Evolutionary conservation across 2,888 invertebrate genomes (phyloP).

Genomic region (Pachycephus smyrnensis): DNA sequence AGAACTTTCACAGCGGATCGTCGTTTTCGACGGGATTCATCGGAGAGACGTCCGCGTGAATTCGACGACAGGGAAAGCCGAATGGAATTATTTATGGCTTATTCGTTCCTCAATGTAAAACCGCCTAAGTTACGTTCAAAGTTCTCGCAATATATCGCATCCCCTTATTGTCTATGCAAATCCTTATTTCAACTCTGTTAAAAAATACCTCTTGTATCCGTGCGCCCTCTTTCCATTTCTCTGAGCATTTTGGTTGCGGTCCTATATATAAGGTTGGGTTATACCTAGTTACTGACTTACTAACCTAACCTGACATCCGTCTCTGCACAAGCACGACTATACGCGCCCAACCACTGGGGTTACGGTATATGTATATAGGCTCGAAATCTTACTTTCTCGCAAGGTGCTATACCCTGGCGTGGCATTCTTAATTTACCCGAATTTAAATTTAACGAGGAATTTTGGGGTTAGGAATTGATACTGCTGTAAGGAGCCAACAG

Average conservation of each 20-base stretch:
- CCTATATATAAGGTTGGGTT: background rate
- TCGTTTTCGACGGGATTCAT: background rate
- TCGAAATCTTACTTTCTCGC: constrained; percentile 32
- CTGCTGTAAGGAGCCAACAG: constrained; percentile 11
- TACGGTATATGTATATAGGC: background rate
- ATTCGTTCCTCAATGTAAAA: constrained; percentile 42
- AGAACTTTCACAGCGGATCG: background rate
- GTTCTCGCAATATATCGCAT: constrained; percentile 53
- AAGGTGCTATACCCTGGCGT: background rate
- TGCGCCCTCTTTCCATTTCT: constrained; percentile 6
- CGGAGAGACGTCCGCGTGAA: background rate
- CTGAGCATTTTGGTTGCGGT: background rate
- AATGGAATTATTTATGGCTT: constrained; percentile 56
- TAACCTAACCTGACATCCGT: background rate
- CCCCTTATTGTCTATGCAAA: constrained; percentile 58
- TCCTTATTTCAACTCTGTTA: constrained; percentile 55
- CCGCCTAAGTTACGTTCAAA: constrained; percentile 45
- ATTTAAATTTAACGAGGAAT: constrained; percentile 54
- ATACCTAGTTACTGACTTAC: background rate
- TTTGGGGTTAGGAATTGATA: constrained; percentile 5
- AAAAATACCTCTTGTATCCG: constrained; percentile 50
- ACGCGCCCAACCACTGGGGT: background rate
- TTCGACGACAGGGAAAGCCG: constrained; percentile 21
- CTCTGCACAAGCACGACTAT: background rate
- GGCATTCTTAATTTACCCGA: constrained; percentile 46